Percentiles rank a stretch among this genome's conserved stretches.
These are phyloP conservation scores for Poeciliopsis paucimaculata DNA, from an alignment of 2,797 vertebrate species.

Conservation along the genomic window DNA sequence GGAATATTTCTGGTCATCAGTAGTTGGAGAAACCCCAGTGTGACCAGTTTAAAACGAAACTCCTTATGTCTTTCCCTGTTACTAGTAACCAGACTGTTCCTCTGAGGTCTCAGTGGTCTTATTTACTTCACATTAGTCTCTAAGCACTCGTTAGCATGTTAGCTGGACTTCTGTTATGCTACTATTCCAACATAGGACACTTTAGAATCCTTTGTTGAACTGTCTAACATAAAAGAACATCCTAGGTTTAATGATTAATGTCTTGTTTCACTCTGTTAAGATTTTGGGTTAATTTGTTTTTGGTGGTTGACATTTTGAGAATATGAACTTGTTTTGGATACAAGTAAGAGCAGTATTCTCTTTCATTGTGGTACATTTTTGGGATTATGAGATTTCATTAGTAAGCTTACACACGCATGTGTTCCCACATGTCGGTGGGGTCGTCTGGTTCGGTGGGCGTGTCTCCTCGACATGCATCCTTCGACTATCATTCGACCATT, in stretches of 20 bases:
- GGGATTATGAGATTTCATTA: constrained; percentile 14
- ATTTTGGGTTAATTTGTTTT: not conserved
- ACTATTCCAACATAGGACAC: not conserved
- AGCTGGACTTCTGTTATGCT: not conserved
- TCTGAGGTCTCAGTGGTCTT: constrained; percentile 14
- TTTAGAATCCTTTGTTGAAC: not conserved
- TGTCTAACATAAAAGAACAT: not conserved
- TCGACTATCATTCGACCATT: constrained; percentile 41
- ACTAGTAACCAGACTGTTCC: constrained; percentile 22
- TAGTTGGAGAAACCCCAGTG: not conserved
- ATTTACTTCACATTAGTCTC: constrained; percentile 10
- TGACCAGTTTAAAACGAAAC: not conserved
- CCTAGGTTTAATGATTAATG: not conserved
- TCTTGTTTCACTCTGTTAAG: not conserved
- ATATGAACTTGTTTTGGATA: not conserved
- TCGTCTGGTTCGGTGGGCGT: constrained; percentile 36
- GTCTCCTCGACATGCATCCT: constrained; percentile 39
- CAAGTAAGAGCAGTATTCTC: not conserved
- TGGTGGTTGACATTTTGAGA: not conserved
- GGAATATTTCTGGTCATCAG: not conserved
- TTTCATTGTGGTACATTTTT: not conserved
- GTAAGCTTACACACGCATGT: constrained; percentile 20
- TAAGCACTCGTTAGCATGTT: constrained; percentile 3
- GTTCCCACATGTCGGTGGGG: constrained; percentile 34
- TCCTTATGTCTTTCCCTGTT: not conserved